phyloP scores from a whole-genome alignment of 2,113 vertebrate genomes.

The Calypte anna region DNA sequence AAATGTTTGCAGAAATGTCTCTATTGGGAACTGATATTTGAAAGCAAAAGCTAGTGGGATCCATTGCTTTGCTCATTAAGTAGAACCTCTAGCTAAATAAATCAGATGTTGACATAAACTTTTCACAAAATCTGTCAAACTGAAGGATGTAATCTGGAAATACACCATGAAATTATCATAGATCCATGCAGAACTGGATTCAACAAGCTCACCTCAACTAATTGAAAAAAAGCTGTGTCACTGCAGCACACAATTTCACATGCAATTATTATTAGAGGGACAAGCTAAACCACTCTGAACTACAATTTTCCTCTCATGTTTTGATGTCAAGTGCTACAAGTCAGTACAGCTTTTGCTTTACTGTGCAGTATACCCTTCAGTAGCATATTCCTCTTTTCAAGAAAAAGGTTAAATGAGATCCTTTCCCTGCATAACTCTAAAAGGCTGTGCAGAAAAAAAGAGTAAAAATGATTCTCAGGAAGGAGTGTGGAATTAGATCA shows the following conservation, averaged over 20 bases:
- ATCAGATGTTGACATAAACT: constrained; percentile 3
- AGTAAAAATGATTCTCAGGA: background rate
- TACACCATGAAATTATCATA: constrained; percentile 44
- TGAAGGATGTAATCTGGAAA: constrained; percentile 13
- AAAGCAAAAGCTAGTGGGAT: constrained; percentile 40
- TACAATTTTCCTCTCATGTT: background rate
- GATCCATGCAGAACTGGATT: background rate
- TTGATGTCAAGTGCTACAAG: background rate
- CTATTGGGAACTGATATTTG: constrained; percentile 40
- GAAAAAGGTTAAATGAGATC: background rate
- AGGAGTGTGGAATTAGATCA: background rate
- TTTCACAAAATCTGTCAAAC: constrained; percentile 25
- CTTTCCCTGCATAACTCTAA: background rate
- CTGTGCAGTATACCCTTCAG: background rate
- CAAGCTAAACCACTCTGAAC: background rate
- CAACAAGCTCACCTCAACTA: constrained; percentile 8
- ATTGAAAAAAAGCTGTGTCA: constrained; percentile 7
- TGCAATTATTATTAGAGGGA: background rate
- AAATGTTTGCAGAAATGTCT: constrained; percentile 17
- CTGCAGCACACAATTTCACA: background rate
- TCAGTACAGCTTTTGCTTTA: background rate
- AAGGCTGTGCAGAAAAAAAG: background rate
- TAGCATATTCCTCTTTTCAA: background rate
- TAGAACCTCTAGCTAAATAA: constrained; percentile 7
- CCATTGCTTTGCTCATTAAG: constrained; percentile 58